Base-by-base conservation (phyloP, 2,797 vertebrate species). In the Clarias fuscus region DNA sequence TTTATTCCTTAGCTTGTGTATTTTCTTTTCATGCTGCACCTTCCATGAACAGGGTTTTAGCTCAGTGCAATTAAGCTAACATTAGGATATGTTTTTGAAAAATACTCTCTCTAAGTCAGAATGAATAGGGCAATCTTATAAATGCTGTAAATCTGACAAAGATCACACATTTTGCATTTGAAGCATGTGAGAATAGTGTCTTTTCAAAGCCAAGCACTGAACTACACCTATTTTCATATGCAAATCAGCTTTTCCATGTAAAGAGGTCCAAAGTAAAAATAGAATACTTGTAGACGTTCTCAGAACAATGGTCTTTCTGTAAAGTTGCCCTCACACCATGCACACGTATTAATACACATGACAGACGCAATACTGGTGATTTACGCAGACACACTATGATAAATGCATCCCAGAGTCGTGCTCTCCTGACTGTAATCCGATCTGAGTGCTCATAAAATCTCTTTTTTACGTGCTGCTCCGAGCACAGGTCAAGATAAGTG, bases 361-460 rank as follows among this genome's bases (percentile, higher is more conserved):
- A 8, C 17, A 37, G 18, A 70, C 75, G 76, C 64, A 65, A 20
- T 84, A 53, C 27, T 81, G 61, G 6, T 71, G 84, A 88, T 86
- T 82, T 86, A 86, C 77, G 72, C 72, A 43, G 53, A 82, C 77
- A 81, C 75, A 73, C 68, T 81, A 83, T 81, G 68, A 84, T 85
- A 81, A 85, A 82, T 70, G 82, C 43, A 78, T 61, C 48, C 68
- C 82, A 73, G 82, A 43, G 70, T 27, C 7, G n/a, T 53, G 77
- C 20, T 56, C 76, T 76, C 64, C 64, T 40, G 67, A 30, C 64
- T 48, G 88, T 85, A 87, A 89, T 87, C 79, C 8, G 83, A 89
- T 83, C 86, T 1, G 79, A 85, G 83, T 11, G 73, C 86, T 89
- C 75, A 53, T 83, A 82, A 87, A 87, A 76, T 76, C 84, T 62